Base-by-base conservation (phyloP, 2,797 vertebrate species). In the Clarias fuscus region DNA sequence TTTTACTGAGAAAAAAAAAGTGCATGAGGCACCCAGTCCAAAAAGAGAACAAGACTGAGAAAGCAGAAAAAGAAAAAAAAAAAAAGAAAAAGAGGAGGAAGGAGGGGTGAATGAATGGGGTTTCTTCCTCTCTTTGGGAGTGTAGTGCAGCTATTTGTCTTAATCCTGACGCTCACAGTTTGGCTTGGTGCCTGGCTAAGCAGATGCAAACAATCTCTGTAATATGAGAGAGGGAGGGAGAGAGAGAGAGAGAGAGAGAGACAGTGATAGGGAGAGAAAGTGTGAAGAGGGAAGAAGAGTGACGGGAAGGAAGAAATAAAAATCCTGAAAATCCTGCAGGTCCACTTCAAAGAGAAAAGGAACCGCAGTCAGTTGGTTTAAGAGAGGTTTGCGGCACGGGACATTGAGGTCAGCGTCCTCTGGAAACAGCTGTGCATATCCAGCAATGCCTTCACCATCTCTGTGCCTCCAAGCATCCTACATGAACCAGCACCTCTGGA, bases 151-250 rank as follows among this genome's bases (percentile, higher is more conserved):
- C 92, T 88, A 92, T 92, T 93, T 88, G 89, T 93, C 91, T 92
- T 93, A 91, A 94, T 93, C 91, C 88, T 91, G 90, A 91, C 91
- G 58, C 88, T 84, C 91, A 92, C 90, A 90, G 83, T 56, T 89
- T 93, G 93, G 91, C 93, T 20, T 37, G 1, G 27, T 85, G 93
- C 93, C 93, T 90, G 61, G 92, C 85, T 82, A 68, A 5, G 92
- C 92, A 92, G 91, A 94, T 92, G 92, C 87, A 90, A 73, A 0
- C 61, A 20, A 87, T 93, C 89, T 91, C 89, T 91, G 89, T 89
- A 88, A 88, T 88, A 91, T 84, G 85, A 56, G 67, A 65, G 67
- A 73, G 73, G 37, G 82, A 27, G 30, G 85, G 64, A 30, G 88
- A 73, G 71, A 75, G 2, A 58, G 73, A 1, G 6, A 75, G 24